Conservation (phyloP, 2,888 invertebrate species). For the Quadroppia sp. region DNA sequence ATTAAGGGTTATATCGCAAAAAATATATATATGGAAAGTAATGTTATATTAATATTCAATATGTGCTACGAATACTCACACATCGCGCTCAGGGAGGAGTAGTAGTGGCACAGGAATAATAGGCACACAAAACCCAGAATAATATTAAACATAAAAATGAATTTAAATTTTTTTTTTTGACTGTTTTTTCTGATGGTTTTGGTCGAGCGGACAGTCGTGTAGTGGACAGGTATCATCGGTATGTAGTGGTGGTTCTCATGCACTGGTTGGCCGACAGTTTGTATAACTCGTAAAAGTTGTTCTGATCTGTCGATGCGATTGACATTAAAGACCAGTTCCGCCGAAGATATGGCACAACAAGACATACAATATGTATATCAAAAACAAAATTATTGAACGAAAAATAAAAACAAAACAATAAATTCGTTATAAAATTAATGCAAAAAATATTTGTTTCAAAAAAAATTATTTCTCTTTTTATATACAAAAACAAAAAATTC, state of each 20-base stretch:
- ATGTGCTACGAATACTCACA: constrained; percentile 34
- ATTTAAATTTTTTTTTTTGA: neutral
- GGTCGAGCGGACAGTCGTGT: constrained; percentile 1
- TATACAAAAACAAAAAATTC: too few relatives aligned
- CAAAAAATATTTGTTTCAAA: too few relatives aligned
- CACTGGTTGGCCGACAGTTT: constrained; percentile 44
- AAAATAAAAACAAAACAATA: neutral
- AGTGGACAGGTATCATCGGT: constrained; percentile 43
- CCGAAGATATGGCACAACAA: neutral
- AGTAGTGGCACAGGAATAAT: neutral
- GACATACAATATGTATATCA: neutral
- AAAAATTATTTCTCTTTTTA: too few relatives aligned
- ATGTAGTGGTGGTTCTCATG: constrained; percentile 40
- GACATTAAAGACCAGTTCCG: neutral
- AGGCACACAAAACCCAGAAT: neutral
- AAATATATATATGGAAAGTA: too few relatives aligned
- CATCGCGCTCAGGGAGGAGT: constrained; percentile 15
- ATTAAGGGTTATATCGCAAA: constrained; percentile 14
- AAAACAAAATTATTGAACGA: neutral
- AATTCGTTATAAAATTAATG: neutral
- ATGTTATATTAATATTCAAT: neutral
- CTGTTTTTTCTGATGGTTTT: neutral
- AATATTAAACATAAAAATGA: too few relatives aligned
- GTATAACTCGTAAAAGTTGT: constrained; percentile 46
- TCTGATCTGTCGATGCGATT: constrained; percentile 26